Conservation (phyloP, 2,797 vertebrate species). For the Hafferia zeledoni region DNA sequence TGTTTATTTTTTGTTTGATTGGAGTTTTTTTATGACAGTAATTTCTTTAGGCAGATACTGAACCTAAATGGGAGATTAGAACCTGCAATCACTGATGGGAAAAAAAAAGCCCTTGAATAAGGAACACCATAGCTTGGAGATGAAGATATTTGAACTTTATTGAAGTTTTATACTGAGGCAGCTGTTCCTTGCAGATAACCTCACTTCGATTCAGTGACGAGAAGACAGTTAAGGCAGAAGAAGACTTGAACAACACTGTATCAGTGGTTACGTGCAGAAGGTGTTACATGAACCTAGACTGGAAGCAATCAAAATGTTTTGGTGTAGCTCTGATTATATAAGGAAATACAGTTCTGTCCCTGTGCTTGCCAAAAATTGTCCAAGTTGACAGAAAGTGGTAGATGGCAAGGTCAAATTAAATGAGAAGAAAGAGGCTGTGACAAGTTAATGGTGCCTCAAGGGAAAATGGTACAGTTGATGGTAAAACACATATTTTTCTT, state of each 20-base stretch:
- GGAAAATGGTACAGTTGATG: not conserved
- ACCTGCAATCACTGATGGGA: not conserved
- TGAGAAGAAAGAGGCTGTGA: not conserved
- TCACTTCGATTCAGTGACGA: rapidly evolving
- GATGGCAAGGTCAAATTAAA: not conserved
- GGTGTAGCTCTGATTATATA: not conserved
- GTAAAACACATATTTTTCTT: not conserved
- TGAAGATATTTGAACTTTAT: not conserved
- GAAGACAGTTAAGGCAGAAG: not conserved
- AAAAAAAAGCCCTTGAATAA: not conserved
- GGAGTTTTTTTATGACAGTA: not conserved
- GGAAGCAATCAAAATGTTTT: not conserved
- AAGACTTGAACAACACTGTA: not conserved
- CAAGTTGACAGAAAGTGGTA: not conserved
- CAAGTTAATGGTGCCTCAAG: not conserved
- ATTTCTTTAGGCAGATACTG: not conserved
- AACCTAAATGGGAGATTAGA: not conserved
- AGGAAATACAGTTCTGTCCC: not conserved
- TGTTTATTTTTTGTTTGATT: not conserved
- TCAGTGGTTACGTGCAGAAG: not conserved
- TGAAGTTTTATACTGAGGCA: not conserved
- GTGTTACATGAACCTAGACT: not conserved
- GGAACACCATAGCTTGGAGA: not conserved
- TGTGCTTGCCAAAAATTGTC: not conserved
- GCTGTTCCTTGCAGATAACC: not conserved